phyloP scores from a whole-genome alignment of 2,113 vertebrate species.

The Ahaetulla prasina region DNA sequence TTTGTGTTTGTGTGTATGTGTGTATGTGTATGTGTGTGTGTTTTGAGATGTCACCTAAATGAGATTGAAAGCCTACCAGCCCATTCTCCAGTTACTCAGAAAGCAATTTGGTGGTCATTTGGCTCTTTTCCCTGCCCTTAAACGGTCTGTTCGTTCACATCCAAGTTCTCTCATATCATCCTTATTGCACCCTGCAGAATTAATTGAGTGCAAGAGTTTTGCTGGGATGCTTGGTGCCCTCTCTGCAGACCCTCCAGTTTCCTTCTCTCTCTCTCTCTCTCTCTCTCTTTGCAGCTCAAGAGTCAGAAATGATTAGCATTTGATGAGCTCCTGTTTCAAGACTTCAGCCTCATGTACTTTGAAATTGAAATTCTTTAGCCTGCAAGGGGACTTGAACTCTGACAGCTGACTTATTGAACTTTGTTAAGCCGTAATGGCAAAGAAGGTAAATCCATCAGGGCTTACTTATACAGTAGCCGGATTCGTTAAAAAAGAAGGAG shows the following conservation, averaged over 20 bases:
- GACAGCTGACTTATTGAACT: slow-evolving; percentile 71
- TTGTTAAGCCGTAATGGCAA: slow-evolving; percentile 51
- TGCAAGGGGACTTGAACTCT: slow-evolving; percentile 51
- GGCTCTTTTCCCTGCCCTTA: neutral
- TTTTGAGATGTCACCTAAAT: slow-evolving; percentile 12
- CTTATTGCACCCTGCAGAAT: slow-evolving; percentile 21
- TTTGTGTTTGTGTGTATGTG: too few species aligned
- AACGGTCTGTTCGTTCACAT: slow-evolving; percentile 29
- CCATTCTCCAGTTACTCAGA: slow-evolving; percentile 5
- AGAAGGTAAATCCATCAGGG: slow-evolving; percentile 56
- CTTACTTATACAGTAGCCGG: slow-evolving; percentile 16
- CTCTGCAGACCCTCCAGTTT: neutral
- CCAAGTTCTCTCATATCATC: slow-evolving; percentile 19
- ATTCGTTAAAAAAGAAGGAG: neutral
- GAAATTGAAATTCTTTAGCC: slow-evolving; percentile 71
- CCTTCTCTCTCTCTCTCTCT: neutral
- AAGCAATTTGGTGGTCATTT: slow-evolving; percentile 16
- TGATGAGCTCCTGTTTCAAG: slow-evolving; percentile 71
- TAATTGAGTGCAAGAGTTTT: slow-evolving; percentile 31
- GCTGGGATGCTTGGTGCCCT: neutral
- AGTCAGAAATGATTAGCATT: slow-evolving; percentile 61
- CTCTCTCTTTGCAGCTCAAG: slow-evolving; percentile 30
- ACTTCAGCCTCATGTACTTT: slow-evolving; percentile 66
- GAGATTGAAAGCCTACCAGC: neutral
- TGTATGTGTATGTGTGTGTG: too few species aligned